Conservation (phyloP, 2,888 invertebrate genomes). For the Crematogaster levior region DNA sequence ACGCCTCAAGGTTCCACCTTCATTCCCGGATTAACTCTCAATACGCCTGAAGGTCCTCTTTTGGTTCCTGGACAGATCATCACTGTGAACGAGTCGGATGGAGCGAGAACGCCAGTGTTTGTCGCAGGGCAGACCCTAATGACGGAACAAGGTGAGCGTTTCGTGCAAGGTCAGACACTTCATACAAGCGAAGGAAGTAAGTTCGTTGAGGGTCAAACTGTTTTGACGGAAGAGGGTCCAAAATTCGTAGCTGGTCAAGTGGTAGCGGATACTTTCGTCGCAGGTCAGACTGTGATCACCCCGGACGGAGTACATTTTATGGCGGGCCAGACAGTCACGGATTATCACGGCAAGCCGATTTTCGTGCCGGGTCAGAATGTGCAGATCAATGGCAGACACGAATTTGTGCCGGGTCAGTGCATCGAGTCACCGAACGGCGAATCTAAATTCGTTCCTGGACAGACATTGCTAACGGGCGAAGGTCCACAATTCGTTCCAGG, state of each 20-base stretch:
- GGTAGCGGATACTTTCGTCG: slow-evolving; percentile 84
- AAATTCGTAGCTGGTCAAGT: slow-evolving; percentile 89
- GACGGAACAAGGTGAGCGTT: slow-evolving; percentile 87
- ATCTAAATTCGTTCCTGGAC: slow-evolving; percentile 88
- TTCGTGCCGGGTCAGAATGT: slow-evolving; percentile 90
- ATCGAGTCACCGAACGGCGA: slow-evolving; percentile 87
- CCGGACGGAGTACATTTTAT: slow-evolving; percentile 87
- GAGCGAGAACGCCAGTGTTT: slow-evolving; percentile 88
- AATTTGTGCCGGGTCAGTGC: slow-evolving; percentile 89
- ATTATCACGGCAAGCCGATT: slow-evolving; percentile 87
- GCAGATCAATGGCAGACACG: slow-evolving; percentile 86
- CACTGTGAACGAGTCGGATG: slow-evolving; percentile 86
- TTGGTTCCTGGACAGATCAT: slow-evolving; percentile 92
- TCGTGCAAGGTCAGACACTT: slow-evolving; percentile 89
- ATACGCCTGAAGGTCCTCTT: slow-evolving; percentile 89
- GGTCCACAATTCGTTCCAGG: slow-evolving; percentile 90
- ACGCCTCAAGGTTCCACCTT: slow-evolving; percentile 90
- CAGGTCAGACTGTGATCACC: slow-evolving; percentile 82
- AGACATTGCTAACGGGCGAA: slow-evolving; percentile 88
- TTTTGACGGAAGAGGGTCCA: slow-evolving; percentile 88
- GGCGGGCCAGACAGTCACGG: slow-evolving; percentile 88
- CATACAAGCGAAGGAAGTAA: slow-evolving; percentile 87
- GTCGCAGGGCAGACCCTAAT: slow-evolving; percentile 90
- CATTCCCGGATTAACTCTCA: slow-evolving; percentile 91
- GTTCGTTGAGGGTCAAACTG: slow-evolving; percentile 89